Base-by-base conservation (phyloP, 2,113 vertebrate genomes). In the Clarias macrocephalus region DNA sequence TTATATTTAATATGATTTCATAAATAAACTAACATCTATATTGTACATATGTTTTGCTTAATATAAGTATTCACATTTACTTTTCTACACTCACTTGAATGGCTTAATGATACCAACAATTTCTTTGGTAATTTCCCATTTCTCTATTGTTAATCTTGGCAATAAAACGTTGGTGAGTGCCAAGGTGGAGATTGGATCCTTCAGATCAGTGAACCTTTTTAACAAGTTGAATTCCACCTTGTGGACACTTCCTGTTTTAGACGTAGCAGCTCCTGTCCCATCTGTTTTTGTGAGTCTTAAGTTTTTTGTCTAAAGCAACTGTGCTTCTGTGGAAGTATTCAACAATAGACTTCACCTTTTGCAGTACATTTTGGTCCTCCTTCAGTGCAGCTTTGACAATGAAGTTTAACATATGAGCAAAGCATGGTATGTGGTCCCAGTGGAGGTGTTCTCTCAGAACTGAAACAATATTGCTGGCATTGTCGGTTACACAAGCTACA, bases 221-320 rank as follows among this genome's bases (percentile, higher is more conserved):
- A 86, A 52, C 88, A 86, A 48, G 63, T 86, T 33, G 80, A 89
- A 25, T 86, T 86, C 83, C 80, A 86, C 56, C 73, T 54, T 83
- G 60, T 83, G 65, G 23, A 18, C n/a, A 70, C 77, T 28, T 84
- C 62, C 21, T 88, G 60, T 77, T 76, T 54, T 16, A 80, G 5
- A 7, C 21, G 63, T 25, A 66, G 3, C 63, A 1, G 63, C 63
- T 79, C 33, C 84, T 37, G 82, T 11, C 80, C 80, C 86, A 87
- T 85, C 77, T 90, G 84, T 66, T 66, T 28, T 66, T 66, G 21
- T 28, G 25, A 23, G 25, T 2, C 63, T 66, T 66, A 3, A 66
- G 63, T 11, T 13, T 66, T 11, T 13, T 66, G n/a, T 66, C 25
- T 66, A n/a, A 66, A 66, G 63, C 63, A 66, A 66, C 63, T 66